Evolutionary conservation across 2,113 vertebrate genomes (phyloP).

Genomic region (Neogobius melanostomus): DNA sequence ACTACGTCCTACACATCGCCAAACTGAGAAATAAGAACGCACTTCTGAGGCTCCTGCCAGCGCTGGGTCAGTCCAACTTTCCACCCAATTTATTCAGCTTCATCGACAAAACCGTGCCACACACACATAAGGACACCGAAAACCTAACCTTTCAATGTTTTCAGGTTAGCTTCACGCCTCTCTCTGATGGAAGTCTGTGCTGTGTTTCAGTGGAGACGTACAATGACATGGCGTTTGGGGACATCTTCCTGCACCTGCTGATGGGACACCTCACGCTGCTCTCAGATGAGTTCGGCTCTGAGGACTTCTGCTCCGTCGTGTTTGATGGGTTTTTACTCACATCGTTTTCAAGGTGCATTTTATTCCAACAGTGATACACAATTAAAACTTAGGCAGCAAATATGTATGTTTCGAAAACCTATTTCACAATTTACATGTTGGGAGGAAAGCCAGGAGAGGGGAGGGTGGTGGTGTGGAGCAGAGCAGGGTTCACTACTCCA

Average conservation of each 20-base stretch:
- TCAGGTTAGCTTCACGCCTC: not conserved
- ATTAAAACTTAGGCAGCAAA: no score
- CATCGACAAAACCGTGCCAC: not conserved
- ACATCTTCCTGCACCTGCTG: conserved; percentile 96
- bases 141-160: not conserved
- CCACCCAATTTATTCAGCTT: not conserved
- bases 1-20: conserved; percentile 92
- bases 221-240: conserved; percentile 90
- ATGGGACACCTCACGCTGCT: conserved; percentile 90
- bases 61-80: conserved; percentile 78
- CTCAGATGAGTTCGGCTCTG: conserved; percentile 88
- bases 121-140: no score
- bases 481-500: no score
- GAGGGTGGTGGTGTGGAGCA: no score
- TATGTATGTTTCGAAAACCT: no score
- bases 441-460: no score
- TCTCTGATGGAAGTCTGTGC: not conserved
- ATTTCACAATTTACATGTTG: no score
- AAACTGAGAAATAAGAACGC: conserved; percentile 96
- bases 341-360: conserved; percentile 85
- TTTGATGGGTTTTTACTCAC: conserved; percentile 93
- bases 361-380: not conserved
- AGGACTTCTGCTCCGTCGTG: conserved; percentile 90
- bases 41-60: conserved; percentile 87
- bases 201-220: conserved; percentile 85